A percentile compares a stretch with the other conserved stretches of the same genome.
Conservation (phyloP, 2,113 vertebrate species). For the Salvelinus sp. region DNA sequence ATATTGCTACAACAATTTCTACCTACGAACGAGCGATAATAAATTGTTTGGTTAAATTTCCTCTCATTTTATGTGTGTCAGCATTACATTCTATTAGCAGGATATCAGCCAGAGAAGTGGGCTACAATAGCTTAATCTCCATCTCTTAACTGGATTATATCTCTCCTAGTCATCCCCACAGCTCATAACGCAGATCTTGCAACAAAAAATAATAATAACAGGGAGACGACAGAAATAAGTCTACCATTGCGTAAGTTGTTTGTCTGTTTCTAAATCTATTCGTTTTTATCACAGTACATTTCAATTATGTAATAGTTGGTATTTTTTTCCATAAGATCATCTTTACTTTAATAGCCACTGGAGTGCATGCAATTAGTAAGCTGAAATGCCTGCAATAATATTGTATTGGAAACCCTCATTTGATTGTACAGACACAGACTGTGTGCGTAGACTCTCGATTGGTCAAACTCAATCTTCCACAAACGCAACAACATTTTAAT, state of each 20-base stretch:
- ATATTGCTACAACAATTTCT: no score
- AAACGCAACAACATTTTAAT: neutral
- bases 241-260: neutral
- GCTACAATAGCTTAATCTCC: neutral
- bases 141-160: neutral
- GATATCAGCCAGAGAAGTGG: neutral
- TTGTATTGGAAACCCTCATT: neutral
- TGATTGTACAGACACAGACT: neutral
- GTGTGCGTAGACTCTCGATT: neutral
- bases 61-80: neutral
- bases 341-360: slow-evolving; percentile 21
- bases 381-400: neutral
- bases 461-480: neutral
- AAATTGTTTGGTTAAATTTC: neutral
- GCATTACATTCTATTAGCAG: neutral
- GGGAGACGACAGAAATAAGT: neutral
- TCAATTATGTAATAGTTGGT: neutral
- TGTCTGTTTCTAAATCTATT: neutral
- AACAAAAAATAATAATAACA: neutral
- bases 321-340: neutral
- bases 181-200: neutral
- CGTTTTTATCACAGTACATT: neutral
- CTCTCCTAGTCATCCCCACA: neutral
- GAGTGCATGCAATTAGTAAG: neutral
- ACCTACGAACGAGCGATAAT: neutral